Percentiles rank a stretch among this genome's conserved stretches.
Conservation (phyloP, 2,888 invertebrate genomes). For the Meloe dianella region DNA sequence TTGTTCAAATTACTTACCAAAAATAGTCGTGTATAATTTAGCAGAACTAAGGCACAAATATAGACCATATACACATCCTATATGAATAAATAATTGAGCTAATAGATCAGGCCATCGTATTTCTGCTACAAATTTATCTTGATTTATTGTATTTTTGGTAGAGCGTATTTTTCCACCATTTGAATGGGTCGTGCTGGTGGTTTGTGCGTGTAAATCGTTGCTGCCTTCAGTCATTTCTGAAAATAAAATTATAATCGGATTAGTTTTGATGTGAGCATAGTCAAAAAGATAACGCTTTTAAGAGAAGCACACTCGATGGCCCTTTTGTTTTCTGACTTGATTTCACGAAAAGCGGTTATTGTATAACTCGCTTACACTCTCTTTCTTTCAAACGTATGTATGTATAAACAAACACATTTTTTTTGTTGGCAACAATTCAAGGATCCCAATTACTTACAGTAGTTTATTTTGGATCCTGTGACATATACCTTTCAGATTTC, state of each 20-base stretch:
- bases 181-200: conserved; percentile 14
- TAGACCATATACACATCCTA: conserved; percentile 72
- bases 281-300: no score
- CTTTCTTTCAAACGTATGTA: no score
- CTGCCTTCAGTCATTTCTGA: conserved; percentile 39
- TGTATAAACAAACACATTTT: no score
- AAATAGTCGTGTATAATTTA: conserved; percentile 70
- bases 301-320: no score
- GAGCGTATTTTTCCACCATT: conserved; percentile 25
- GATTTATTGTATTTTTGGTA: conserved; percentile 30
- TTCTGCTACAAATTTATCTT: conserved; percentile 62
- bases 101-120: conserved; percentile 76
- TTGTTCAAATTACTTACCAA: conserved; percentile 73
- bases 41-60: conserved; percentile 68
- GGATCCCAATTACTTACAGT: no score
- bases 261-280: no score
- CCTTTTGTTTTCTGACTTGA: no score
- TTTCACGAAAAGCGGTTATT: no score
- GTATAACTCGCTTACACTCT: no score
- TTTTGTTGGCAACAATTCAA: no score
- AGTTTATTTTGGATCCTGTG: no score
- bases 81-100: conserved; percentile 74
- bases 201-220: conserved; percentile 20
- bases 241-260: conserved; percentile 20
- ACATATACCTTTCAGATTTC: no score